Evolutionary conservation across 2,113 vertebrate genomes (phyloP).

Genomic region (Gopherus evgoodei): DNA sequence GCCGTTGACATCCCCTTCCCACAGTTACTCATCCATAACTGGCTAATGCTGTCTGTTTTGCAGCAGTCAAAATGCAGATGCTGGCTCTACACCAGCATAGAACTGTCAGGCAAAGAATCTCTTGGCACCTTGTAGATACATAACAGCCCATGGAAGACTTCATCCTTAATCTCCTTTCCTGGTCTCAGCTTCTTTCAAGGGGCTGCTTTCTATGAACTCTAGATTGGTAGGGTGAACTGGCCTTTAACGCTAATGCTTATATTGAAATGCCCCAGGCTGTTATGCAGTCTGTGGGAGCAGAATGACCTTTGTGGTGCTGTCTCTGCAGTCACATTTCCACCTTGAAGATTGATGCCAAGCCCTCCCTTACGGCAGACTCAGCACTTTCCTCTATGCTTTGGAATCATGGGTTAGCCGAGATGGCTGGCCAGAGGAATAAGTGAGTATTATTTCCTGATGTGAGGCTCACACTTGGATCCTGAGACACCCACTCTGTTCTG

Average conservation of each 20-base stretch:
- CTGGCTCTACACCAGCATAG: neutral
- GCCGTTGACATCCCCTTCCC: no score
- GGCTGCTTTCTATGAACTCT: neutral
- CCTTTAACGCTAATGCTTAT: neutral
- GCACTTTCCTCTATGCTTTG: slow-evolving; percentile 83
- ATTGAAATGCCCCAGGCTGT: neutral
- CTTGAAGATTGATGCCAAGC: slow-evolving; percentile 94
- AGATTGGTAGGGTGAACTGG: neutral
- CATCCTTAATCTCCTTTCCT: slow-evolving; percentile 11
- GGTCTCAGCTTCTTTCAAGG: neutral
- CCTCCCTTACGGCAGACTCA: slow-evolving; percentile 81
- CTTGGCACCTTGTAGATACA: neutral
- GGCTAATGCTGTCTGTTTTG: neutral
- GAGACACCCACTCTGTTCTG: neutral
- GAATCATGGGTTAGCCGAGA: slow-evolving; percentile 93
- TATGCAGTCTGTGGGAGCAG: neutral
- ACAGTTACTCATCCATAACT: neutral
- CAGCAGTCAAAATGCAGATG: neutral
- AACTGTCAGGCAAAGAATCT: neutral
- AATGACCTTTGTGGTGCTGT: slow-evolving; percentile 16
- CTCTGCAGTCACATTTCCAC: slow-evolving; percentile 90
- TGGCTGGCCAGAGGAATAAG: slow-evolving; percentile 97
- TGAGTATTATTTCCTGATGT: slow-evolving; percentile 76
- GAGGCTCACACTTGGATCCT: neutral
- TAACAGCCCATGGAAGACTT: neutral